These are phyloP conservation scores for Pseudois nayaur DNA, from an alignment of 2,113 vertebrate species.

Conservation along the genomic window DNA sequence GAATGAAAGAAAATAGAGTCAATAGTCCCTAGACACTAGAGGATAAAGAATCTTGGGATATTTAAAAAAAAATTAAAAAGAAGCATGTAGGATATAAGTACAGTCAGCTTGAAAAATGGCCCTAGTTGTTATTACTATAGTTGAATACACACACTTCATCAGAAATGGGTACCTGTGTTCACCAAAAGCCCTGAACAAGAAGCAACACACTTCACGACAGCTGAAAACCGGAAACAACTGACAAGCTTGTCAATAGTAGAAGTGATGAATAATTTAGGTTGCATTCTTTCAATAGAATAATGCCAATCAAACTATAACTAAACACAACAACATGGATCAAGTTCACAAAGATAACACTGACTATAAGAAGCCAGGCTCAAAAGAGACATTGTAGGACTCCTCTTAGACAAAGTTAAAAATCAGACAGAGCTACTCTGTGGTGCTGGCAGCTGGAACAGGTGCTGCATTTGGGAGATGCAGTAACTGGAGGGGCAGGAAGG, in stretches of 20 bases:
- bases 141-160: neutral
- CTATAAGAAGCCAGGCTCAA: neutral
- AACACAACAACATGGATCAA: neutral
- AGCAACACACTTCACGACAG: neutral
- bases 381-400: neutral
- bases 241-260: neutral
- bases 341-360: neutral
- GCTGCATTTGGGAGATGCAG: neutral
- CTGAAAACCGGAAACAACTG: neutral
- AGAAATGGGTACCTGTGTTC: neutral
- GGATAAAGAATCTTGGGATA: neutral
- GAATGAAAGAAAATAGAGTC: neutral
- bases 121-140: neutral
- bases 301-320: neutral
- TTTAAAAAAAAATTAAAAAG: neutral
- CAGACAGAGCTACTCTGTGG: neutral
- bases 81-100: neutral
- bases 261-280: neutral
- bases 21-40: neutral
- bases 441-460: neutral
- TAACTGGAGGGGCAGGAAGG: neutral
- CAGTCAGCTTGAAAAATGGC: neutral
- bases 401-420: neutral
- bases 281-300: neutral
- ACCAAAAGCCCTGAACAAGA: neutral